These are phyloP conservation scores for Lepidurus packardi DNA, from an alignment of 1,140 invertebrate species.

Conservation along the genomic window DNA sequence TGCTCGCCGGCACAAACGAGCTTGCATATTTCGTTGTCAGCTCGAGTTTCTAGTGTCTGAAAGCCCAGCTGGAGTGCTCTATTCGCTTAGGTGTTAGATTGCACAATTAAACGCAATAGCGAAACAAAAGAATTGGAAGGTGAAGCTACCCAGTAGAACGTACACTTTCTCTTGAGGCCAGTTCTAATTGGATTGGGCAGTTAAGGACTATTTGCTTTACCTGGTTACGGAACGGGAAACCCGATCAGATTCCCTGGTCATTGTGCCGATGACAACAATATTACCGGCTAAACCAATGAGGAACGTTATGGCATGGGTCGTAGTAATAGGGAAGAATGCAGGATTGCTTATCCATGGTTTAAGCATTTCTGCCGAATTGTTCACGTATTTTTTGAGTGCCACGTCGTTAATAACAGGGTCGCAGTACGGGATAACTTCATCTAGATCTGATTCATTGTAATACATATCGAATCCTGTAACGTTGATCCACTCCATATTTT, in stretches of 20 bases:
- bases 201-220: conserved; percentile 1
- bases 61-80: no score
- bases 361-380: conserved; percentile 41
- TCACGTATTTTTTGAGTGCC: conserved; percentile 23
- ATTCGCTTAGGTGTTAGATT: no score
- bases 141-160: not conserved
- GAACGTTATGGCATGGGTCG: conserved; percentile 42
- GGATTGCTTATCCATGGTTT: conserved; percentile 40
- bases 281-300: conserved; percentile 41
- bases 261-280: conserved; percentile 40
- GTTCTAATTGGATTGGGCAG: no score
- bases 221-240: conserved; percentile 34
- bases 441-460: not conserved
- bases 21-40: no score
- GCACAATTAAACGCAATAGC: no score
- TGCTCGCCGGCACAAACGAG: no score
- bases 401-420: not conserved
- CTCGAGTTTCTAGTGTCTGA: no score
- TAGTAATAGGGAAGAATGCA: conserved; percentile 40
- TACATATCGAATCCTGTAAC: not conserved
- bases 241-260: conserved; percentile 36
- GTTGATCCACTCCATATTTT: not conserved
- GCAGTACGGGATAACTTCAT: conserved; percentile 2
- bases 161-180: not conserved
- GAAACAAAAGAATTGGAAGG: not conserved